Evolutionary conservation across 35 echinoderm and acorn worm species (phyloP).

Genomic region (Apostichopus californicus): DNA sequence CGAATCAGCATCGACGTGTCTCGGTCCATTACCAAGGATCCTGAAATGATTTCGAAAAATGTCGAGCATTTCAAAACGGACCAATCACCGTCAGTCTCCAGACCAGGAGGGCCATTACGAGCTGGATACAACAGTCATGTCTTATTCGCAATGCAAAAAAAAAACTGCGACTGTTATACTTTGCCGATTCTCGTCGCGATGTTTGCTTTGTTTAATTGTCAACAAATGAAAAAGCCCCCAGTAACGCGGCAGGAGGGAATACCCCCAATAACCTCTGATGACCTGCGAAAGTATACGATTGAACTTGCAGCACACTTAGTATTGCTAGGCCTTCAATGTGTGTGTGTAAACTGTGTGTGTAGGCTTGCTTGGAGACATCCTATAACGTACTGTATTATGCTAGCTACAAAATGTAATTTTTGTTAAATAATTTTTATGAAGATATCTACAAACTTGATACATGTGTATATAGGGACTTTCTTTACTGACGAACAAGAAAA

Average conservation of each 20-base stretch:
- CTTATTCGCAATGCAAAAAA: background rate
- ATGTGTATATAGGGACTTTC: too few relatives aligned
- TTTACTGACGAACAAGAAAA: too few relatives aligned
- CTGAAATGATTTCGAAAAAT: constrained; percentile 25
- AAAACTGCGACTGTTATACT: constrained; percentile 17
- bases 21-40: constrained; percentile 1
- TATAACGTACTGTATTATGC: too few relatives aligned
- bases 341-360: background rate
- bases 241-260: constrained; percentile 21
- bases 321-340: too few relatives aligned
- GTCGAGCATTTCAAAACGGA: constrained; percentile 4
- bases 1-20: constrained; percentile 24
- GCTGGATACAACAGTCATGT: background rate
- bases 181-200: background rate
- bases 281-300: background rate
- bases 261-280: constrained; percentile 12
- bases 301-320: background rate
- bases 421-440: too few relatives aligned
- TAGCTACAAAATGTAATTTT: too few relatives aligned
- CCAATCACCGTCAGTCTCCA: background rate
- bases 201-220: constrained; percentile 45
- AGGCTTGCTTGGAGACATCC: background rate
- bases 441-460: too few relatives aligned
- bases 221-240: constrained; percentile 44
- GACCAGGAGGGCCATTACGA: background rate